These are phyloP conservation scores for Eumacrocentrus americanus DNA, from an alignment of 2,888 invertebrate species.

Conservation along the genomic window DNA sequence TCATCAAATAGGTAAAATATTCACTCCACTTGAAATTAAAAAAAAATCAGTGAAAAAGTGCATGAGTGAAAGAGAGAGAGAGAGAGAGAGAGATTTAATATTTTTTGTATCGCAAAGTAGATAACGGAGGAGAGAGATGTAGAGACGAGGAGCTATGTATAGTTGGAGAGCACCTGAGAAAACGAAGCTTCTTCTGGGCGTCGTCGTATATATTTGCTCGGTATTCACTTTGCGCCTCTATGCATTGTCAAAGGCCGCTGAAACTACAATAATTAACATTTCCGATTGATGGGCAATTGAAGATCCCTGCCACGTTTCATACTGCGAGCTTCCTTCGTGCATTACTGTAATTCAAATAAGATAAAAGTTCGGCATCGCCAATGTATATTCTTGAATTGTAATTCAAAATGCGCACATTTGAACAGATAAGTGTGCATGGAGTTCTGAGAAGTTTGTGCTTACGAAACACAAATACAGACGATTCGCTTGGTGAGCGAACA, in stretches of 20 bases:
- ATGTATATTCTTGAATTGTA: neutral
- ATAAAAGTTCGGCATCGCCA: neutral
- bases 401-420: neutral
- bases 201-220: slow-evolving; percentile 11
- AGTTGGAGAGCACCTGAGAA: slow-evolving; percentile 6
- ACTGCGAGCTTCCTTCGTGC: slow-evolving; percentile 17
- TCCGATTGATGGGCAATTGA: slow-evolving; percentile 3
- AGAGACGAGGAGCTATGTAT: slow-evolving; percentile 35
- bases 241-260: slow-evolving; percentile 1
- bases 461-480: neutral
- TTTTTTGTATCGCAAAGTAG: slow-evolving; percentile 26
- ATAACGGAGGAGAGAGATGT: slow-evolving; percentile 23
- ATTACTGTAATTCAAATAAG: slow-evolving; percentile 3
- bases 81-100: slow-evolving; percentile 18
- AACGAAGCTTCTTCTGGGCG: slow-evolving; percentile 11
- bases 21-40: neutral
- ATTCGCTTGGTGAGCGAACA: slow-evolving; percentile 37
- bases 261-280: slow-evolving; percentile 1
- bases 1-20: too few relatives aligned
- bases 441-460: neutral
- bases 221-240: slow-evolving; percentile 10
- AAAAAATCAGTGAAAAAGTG: neutral
- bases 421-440: neutral
- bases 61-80: slow-evolving; percentile 6
- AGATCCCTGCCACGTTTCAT: slow-evolving; percentile 3